Evolutionary conservation across 2,797 vertebrate species (phyloP).

Genomic region (Podargus strigoides): DNA sequence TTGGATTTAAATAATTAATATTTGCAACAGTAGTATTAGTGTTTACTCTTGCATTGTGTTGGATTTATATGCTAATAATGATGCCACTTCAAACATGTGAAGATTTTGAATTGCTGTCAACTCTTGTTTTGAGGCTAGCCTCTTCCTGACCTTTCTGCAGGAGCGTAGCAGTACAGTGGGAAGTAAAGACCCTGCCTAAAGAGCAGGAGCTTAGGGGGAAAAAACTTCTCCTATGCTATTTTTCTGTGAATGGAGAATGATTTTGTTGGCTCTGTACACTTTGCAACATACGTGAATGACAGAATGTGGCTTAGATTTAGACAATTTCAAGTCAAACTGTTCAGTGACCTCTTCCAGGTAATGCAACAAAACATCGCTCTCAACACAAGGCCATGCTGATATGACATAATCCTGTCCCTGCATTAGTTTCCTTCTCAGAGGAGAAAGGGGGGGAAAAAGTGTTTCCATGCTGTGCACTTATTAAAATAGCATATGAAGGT

Average conservation of each 20-base stretch:
- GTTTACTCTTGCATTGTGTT: neutral
- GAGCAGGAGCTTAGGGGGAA: neutral
- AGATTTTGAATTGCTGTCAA: neutral
- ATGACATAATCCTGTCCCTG: neutral
- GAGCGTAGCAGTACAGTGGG: neutral
- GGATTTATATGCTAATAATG: neutral
- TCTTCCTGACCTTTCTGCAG: neutral
- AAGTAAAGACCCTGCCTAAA: neutral
- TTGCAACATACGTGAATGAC: neutral
- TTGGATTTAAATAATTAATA: conserved; percentile 49
- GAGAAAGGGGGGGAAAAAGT: neutral
- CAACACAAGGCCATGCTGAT: neutral
- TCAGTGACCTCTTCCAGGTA: conserved; percentile 5
- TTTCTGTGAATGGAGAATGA: neutral
- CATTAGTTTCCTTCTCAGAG: neutral
- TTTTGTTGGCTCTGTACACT: neutral
- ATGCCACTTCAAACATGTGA: neutral
- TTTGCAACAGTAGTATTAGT: neutral
- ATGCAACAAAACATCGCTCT: neutral
- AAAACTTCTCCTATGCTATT: neutral
- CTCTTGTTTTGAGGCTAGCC: neutral
- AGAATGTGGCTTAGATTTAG: neutral
- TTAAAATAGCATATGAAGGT: neutral
- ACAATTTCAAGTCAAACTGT: neutral
- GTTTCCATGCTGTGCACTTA: neutral